Conservation (phyloP, 2,797 vertebrate genomes). For the Pelodytes ibericus region DNA sequence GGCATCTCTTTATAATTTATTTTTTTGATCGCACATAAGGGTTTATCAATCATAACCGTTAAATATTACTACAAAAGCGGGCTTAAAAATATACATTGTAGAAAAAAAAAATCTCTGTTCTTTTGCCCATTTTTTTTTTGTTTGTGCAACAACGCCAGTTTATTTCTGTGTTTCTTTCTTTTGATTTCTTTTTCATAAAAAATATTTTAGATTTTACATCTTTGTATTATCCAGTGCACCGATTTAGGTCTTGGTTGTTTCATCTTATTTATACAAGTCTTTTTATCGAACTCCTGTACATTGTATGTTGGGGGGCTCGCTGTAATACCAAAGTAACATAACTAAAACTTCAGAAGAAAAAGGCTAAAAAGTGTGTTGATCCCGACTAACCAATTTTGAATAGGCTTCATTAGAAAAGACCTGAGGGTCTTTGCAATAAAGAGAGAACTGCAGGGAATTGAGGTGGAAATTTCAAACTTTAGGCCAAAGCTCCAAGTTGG, state of each 20-base stretch:
- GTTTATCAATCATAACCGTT: slow-evolving; percentile 44
- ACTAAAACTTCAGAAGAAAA: too few species aligned
- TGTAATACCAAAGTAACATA: too few species aligned
- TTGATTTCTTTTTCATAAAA: slow-evolving; percentile 32
- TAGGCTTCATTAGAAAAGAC: too few species aligned
- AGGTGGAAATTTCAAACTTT: too few species aligned
- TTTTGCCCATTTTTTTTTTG: slow-evolving; percentile 40
- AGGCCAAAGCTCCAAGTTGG: too few species aligned
- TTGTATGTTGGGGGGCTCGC: not conserved
- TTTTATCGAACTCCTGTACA: not conserved
- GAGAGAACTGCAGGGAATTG: too few species aligned
- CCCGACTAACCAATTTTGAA: too few species aligned
- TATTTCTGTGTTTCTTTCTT: slow-evolving; percentile 5
- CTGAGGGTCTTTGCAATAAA: too few species aligned
- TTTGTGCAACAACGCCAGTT: slow-evolving; percentile 24
- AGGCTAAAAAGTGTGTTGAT: too few species aligned
- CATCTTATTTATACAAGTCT: not conserved
- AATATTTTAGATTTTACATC: not conserved
- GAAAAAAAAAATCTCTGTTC: slow-evolving; percentile 38
- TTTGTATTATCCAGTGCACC: not conserved
- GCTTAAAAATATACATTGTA: slow-evolving; percentile 42
- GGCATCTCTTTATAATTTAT: slow-evolving; percentile 14
- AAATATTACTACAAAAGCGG: slow-evolving; percentile 38
- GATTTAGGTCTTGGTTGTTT: too few species aligned
- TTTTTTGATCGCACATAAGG: slow-evolving; percentile 32